Base-by-base conservation (phyloP, 2,113 vertebrate species). In the Cygnus buccinator region DNA sequence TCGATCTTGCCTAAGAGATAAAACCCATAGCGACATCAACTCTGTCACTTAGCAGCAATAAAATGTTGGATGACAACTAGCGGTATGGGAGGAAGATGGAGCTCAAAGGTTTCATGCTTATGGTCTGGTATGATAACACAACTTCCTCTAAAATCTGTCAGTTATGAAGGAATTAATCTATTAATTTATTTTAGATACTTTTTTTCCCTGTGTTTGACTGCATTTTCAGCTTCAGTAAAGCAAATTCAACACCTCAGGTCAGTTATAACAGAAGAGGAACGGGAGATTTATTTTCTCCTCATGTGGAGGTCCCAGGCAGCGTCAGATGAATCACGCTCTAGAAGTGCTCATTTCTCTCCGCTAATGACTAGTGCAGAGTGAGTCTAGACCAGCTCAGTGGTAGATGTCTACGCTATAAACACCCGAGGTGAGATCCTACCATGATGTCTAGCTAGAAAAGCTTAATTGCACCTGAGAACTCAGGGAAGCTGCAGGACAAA, bases 331-430 rank as follows among this genome's bases (percentile, higher is more conserved):
- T 93, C 87, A 62, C 8, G 26, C 68, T 86, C n/a, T 35, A 50
- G 61, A 87, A n/a, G 4, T 31, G 52, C 74, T 90, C 55, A 66
- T 90, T 87, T 89, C 80, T 92, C 35, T 71, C 35, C 41, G 7
- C 80, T 91, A 90, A 92, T 81, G 70, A 66, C 25, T 63, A 55
- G 71, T 50, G 21, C 79, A 79, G 88, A 71, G 57, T 59, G 52
- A 93, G 87, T 92, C 89, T 81, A 96, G 96, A 89, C 76, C 63
- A 78, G 57, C 59, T 35, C 87, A 86, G 94, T 76, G 86, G 68
- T 39, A 90, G 58, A 62, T 54, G 80, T 66, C 93, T 89, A 20
- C 41, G 21, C 84, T 44, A 67, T 48, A 89, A 89, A 71, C 41
- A 55, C 26, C 84, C 71, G 41, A 77, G 65, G 84, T 70, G 59